These are phyloP conservation scores for Mamestra configurata DNA, from an alignment of 1,140 invertebrate genomes.

Conservation along the genomic window DNA sequence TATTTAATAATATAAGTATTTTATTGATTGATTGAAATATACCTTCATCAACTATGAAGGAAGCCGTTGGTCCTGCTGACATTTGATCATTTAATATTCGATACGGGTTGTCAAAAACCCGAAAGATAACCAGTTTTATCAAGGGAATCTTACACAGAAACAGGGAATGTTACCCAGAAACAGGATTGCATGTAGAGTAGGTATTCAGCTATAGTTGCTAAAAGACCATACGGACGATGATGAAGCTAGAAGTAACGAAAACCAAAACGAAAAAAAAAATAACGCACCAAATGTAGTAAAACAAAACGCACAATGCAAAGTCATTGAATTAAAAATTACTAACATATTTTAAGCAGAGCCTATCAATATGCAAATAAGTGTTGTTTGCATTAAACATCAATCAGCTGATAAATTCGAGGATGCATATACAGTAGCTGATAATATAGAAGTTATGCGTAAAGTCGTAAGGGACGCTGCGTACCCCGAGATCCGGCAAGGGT, in stretches of 20 bases:
- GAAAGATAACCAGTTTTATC: no score
- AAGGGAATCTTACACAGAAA: no score
- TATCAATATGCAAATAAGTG: conserved; percentile 2
- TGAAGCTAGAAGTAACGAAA: background rate
- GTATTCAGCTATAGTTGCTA: no score
- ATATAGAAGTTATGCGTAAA: conserved; percentile 12
- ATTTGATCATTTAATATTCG: no score
- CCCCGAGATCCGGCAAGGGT: conserved; percentile 4
- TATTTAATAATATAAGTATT: no score
- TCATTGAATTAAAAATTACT: conserved; percentile 8
- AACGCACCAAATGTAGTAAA: background rate
- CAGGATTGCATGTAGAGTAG: no score
- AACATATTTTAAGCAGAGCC: background rate
- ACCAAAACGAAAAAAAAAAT: background rate
- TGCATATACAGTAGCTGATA: conserved; percentile 29
- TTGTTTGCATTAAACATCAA: conserved; percentile 16
- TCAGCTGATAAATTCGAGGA: background rate
- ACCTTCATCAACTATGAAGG: no score
- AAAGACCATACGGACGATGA: no score
- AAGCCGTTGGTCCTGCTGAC: no score
- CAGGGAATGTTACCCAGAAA: no score
- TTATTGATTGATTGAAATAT: no score
- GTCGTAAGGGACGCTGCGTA: conserved; percentile 13
- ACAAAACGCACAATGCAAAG: conserved; percentile 1
- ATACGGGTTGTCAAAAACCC: no score